Conservation (phyloP, 2,888 invertebrate genomes). For the Sisyra terminalis region DNA sequence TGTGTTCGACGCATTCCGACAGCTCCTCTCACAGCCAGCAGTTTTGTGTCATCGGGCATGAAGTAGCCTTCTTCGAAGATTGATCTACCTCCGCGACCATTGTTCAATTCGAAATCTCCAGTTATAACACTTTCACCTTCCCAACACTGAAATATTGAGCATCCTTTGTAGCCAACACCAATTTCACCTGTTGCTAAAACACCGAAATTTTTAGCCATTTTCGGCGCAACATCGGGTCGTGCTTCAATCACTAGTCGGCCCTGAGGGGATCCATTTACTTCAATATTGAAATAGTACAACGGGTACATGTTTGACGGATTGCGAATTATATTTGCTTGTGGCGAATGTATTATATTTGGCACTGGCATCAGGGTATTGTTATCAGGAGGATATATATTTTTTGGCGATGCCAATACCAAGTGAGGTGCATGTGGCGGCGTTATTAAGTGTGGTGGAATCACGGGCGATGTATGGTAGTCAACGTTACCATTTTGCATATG, state of each 20-base stretch:
- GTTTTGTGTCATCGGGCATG: conserved; percentile 65
- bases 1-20: conserved; percentile 71
- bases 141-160: conserved; percentile 70
- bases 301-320: conserved; percentile 44
- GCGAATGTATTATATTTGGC: conserved; percentile 30
- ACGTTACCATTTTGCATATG: conserved; percentile 33
- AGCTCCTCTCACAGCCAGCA: conserved; percentile 56
- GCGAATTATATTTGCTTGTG: conserved; percentile 30
- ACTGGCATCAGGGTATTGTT: conserved; percentile 23
- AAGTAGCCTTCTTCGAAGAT: conserved; percentile 63
- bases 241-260: conserved; percentile 65
- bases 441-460: conserved; percentile 20
- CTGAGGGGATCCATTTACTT: conserved; percentile 49
- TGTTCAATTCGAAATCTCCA: conserved; percentile 66
- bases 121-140: conserved; percentile 67
- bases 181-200: conserved; percentile 53
- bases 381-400: conserved; percentile 23
- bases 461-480: conserved; percentile 27
- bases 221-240: conserved; percentile 59
- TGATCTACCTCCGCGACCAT: conserved; percentile 62
- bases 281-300: conserved; percentile 59
- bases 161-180: conserved; percentile 63
- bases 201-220: conserved; percentile 66
- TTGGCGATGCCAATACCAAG: conserved; percentile 22
- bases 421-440: conserved; percentile 18